A percentile compares a stretch with the other conserved stretches of the same genome.
Evolutionary conservation across 1,140 invertebrate species (phyloP).

Genomic region (Heliconius eleuchia): DNA sequence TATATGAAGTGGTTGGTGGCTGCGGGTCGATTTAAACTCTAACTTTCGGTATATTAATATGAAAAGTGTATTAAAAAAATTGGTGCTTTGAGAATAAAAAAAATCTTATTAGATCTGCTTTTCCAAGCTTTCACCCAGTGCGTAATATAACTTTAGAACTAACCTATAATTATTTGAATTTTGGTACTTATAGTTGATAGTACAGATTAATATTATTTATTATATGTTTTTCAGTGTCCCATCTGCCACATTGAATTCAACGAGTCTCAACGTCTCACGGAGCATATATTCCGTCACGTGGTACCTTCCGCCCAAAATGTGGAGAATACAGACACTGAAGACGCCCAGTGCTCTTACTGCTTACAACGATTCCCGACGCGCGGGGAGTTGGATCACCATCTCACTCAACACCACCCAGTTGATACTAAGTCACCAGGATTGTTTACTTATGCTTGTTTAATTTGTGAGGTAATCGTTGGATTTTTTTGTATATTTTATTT

Average conservation of each 20-base stretch:
- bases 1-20: not conserved
- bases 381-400: constrained; percentile 80
- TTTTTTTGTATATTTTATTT: no score
- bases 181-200: no score
- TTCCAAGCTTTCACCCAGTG: no score
- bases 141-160: no score
- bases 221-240: constrained; percentile 72
- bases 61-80: no score
- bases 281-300: constrained; percentile 87
- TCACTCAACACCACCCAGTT: constrained; percentile 80
- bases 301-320: constrained; percentile 56
- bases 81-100: no score
- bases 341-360: constrained; percentile 82
- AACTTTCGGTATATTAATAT: no score
- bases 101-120: no score
- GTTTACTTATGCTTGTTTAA: constrained; percentile 84
- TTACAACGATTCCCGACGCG: constrained; percentile 77
- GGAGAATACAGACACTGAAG: constrained; percentile 50
- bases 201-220: constrained; percentile 16
- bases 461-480: constrained; percentile 82
- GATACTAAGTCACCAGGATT: constrained; percentile 82
- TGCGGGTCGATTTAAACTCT: no score
- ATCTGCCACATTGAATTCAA: constrained; percentile 82
- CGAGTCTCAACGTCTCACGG: constrained; percentile 85
- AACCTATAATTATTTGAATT: no score